Base-by-base conservation (phyloP, 1,140 invertebrate species). In the Kradibia gibbosae region DNA sequence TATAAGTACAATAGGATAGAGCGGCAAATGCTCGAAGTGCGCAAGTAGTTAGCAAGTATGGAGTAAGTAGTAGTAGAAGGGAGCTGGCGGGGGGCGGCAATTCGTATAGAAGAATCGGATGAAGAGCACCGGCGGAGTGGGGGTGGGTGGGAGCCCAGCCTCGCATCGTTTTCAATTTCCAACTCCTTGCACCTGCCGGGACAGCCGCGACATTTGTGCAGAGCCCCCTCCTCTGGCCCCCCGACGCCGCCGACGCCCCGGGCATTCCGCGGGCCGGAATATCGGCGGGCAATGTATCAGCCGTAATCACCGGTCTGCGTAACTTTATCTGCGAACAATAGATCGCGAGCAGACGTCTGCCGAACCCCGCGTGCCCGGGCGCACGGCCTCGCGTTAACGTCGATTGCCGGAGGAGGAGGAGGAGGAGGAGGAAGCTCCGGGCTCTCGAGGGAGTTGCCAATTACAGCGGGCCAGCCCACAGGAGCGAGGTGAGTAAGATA, bases 261-360 rank as follows among this genome's bases (percentile, higher is more conserved):
- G n/a, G 20, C 10, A 36, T n/a, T n/a, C 62, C 77, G 17, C 36
- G 36, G 7, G 48, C 20, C 39, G 4, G 22, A 20, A 15, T 36
- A 53, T 5, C 39, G n/a, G 17, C 39, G 25, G 2, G 65, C 70
- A 73, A 80, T 80, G 78, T 55, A 80, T 80, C 78, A 80, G 36
- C 34, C 39, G 70, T 73, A 73, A 77, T 80, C 70, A 80, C 53
- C 78, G 70, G 36, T 57, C 48, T 42, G 77, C 50, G 65, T 45
- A 73, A 80, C 70, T 80, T 80, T 80, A 73, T 80, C 78, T 80
- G 20, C 17, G 55, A 78, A 78, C 75, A 67, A 78, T 67, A 53
- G 60, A 78, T 67, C 60, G 42, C 39, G 31, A 3, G 36, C 20
- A 39, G 28, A n/a, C n/a, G n/a, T n/a, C n/a, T n/a, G 42, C 28